Conservation (phyloP, 2,888 invertebrate species). For the Coelinius sp. region DNA sequence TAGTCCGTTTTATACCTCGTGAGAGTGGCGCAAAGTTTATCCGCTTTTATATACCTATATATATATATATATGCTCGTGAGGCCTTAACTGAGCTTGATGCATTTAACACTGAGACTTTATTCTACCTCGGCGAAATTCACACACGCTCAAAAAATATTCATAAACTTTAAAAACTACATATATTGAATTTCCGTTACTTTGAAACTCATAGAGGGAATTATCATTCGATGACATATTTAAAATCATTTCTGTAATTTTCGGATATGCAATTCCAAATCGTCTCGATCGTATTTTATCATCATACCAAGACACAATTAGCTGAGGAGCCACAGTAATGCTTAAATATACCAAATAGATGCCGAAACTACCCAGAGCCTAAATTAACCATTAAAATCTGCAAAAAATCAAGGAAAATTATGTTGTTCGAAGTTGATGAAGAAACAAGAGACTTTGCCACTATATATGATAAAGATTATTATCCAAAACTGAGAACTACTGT, state of each 20-base stretch:
- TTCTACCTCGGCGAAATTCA: too few species aligned
- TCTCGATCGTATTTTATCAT: conserved; percentile 52
- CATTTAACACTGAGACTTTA: too few species aligned
- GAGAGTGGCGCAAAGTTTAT: too few species aligned
- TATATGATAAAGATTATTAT: conserved; percentile 53
- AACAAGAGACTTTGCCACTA: conserved; percentile 59
- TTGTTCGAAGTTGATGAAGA: conserved; percentile 60
- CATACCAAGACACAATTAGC: conserved; percentile 57
- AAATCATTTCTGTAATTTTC: conserved; percentile 49
- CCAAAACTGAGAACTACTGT: conserved; percentile 33
- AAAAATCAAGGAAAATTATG: neutral
- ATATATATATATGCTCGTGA: too few species aligned
- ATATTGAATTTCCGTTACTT: too few species aligned
- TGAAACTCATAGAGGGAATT: too few species aligned
- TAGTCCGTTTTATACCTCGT: too few species aligned
- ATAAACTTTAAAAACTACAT: too few species aligned
- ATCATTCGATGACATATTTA: too few species aligned
- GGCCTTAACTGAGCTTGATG: too few species aligned
- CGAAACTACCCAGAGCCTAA: neutral
- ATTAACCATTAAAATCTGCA: neutral
- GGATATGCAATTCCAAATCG: conserved; percentile 55
- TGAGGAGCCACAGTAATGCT: conserved; percentile 57
- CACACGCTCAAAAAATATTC: too few species aligned
- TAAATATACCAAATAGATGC: conserved; percentile 34
- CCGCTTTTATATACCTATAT: too few species aligned